phyloP scores from a whole-genome alignment of 2,888 invertebrate species.

The Agrotis ipsilon region DNA sequence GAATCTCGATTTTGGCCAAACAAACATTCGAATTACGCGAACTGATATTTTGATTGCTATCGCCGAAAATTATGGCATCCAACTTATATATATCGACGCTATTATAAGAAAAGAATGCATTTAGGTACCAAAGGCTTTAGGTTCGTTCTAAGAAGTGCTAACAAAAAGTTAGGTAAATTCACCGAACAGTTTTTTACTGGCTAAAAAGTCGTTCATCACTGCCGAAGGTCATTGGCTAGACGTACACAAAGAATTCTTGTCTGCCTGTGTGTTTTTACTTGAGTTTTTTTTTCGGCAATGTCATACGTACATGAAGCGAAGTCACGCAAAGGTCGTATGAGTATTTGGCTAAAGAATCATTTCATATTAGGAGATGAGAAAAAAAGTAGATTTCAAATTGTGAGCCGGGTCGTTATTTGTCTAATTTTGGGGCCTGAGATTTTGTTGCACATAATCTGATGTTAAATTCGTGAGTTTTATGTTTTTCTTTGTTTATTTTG shows the following conservation, averaged over 20 bases:
- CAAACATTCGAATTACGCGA: conserved; percentile 71
- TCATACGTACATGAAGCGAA: conserved; percentile 84
- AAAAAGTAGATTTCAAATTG: conserved; percentile 71
- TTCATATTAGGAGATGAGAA: conserved; percentile 80
- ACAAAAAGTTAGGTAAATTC: conserved; percentile 90
- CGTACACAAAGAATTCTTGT: conserved; percentile 89
- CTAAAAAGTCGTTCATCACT: conserved; percentile 89
- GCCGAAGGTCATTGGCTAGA: conserved; percentile 87
- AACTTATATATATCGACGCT: conserved; percentile 80
- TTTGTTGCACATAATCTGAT: conserved; percentile 38
- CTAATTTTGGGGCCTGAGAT: conserved; percentile 63
- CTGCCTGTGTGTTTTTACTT: conserved; percentile 84
- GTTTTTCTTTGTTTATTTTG: conserved; percentile 32
- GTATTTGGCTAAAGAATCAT: conserved; percentile 81
- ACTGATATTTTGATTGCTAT: conserved; percentile 75
- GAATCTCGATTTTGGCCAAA: conserved; percentile 63
- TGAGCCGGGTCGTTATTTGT: conserved; percentile 68
- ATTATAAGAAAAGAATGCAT: conserved; percentile 82
- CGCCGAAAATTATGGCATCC: conserved; percentile 86
- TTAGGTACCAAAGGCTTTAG: conserved; percentile 75
- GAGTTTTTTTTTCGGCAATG: conserved; percentile 84
- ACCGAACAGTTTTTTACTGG: conserved; percentile 86
- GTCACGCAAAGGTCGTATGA: conserved; percentile 88
- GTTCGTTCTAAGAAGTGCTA: conserved; percentile 82
- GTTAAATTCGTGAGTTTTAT: conserved; percentile 34